Percentiles rank a stretch among this genome's conserved stretches.
Evolutionary conservation across 35 echinoderm and acorn worm genomes (phyloP).

Genomic region (Amphiura filiformis): DNA sequence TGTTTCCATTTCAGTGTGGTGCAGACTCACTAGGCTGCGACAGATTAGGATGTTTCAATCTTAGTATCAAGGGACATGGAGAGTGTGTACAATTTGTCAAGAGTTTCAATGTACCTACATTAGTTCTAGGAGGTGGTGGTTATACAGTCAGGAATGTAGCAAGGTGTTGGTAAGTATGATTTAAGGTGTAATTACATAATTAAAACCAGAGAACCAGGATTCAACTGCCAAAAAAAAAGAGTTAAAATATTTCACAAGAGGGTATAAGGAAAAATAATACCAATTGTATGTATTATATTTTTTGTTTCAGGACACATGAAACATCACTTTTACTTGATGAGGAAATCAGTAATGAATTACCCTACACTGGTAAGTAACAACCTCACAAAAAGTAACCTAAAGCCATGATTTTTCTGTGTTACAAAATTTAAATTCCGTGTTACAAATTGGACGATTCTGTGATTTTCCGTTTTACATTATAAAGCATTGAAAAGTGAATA

Average conservation of each 20-base stretch:
- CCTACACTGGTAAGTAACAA: constrained; percentile 92
- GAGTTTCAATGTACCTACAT: constrained; percentile 84
- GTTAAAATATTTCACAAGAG: neutral
- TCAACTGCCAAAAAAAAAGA: neutral
- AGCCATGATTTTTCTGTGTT: too few relatives aligned
- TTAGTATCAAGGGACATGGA: constrained; percentile 97
- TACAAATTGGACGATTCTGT: too few relatives aligned
- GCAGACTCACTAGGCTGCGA: constrained; percentile 97
- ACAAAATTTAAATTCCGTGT: too few relatives aligned
- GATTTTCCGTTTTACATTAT: too few relatives aligned
- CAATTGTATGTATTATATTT: neutral
- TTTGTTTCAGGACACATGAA: constrained; percentile 84
- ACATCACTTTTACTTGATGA: constrained; percentile 85
- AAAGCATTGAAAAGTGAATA: too few relatives aligned
- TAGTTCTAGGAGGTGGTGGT: constrained; percentile 93
- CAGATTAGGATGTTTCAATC: constrained; percentile 94
- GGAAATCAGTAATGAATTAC: constrained; percentile 96
- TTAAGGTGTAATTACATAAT: neutral
- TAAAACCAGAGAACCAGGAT: neutral
- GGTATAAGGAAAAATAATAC: too few relatives aligned
- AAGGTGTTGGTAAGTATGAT: constrained; percentile 88
- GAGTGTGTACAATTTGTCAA: constrained; percentile 98
- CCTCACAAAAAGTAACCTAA: too few relatives aligned
- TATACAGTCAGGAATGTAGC: constrained; percentile 99
- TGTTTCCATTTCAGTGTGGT: constrained; percentile 73